Base-by-base conservation (phyloP, 1,140 invertebrate genomes). In the Coenobita brevimanus region DNA sequence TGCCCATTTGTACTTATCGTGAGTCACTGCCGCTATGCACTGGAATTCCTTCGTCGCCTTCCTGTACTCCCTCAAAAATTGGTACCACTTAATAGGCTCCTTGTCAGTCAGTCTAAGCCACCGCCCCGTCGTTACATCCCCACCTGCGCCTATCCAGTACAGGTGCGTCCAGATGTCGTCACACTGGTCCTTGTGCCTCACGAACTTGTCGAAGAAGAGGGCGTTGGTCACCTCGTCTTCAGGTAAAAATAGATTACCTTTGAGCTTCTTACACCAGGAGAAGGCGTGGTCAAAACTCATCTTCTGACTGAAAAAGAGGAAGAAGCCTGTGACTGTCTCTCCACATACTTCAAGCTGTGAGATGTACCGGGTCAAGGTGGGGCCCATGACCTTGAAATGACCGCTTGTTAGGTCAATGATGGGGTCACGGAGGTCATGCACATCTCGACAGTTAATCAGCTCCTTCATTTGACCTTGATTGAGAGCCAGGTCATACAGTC, bases 1-100 rank as follows among this genome's bases (percentile, higher is more conserved):
- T 17, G 85, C 85, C 85, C 85, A 87, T 33, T 87, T 80, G 46
- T 87, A 81, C 1, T 24, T 15, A 41, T 73, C 67, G 76, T 87
- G 85, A 4, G 73, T 87, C 30, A 87, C 85, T 17, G 78, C 60
- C 0, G 76, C 85, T n/a, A 73, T 78, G 50, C 85, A 87, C 64
- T 81, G 76, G 85, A 71, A 87, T 64, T 87, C 76, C 33, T 71
- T 21, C 24, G 85, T 71, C 15, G 71, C 85, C 21, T 15, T 81
- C 36, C 43, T 21, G 46, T 87, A 87, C 41, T 71, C 62, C 33
- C 57, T 43, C 27, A 87, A 27, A 64, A 87, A 87, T 27, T 50
- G 75, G 38, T 57, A 36, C 62, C 50, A 87, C 13, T 38, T 60
- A 2, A 87, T 17, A 21, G 76, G 64, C 33, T 41, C 15, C 1